Evolutionary conservation across 2,888 invertebrate species (phyloP), one percentile per base, ranked within the genome.

Genomic region (Rhagonycha fulva): DNA sequence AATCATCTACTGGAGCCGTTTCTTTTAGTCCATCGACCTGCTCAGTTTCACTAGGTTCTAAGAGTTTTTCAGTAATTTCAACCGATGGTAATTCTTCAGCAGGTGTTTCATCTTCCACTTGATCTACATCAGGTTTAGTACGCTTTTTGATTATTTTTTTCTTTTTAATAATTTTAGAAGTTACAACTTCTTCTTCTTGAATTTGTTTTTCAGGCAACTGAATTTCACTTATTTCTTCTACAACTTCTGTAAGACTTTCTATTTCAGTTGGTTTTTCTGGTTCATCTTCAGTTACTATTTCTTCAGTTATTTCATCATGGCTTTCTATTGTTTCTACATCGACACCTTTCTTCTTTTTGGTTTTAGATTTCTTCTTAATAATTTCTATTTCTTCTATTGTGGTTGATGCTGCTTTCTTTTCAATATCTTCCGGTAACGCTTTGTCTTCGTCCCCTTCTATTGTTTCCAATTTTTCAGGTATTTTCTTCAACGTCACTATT

Each of bases 401-500:
- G 0, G 23, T 26, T n/a, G 14, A 3, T 10, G 24, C 63, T 66
- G 3, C 26, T 24, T 12, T 66, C 7, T 23, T 66, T 9, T 66
- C 63, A 66, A 66, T 84, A 86, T 74, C 85, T 76, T 84, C 82
- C 70, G 84, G 32, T 14, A 24, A 24, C 26, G 5, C 24, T 19
- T 88, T 81, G 77, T 82, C 77, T 73, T 82, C 70, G 47, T 72
- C 61, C 68, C 80, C 80, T 14, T 85, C 84, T 74, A 84, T 86
- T 67, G 83, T 83, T 14, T 83, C 82, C 14, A 85, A 81, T 78
- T 87, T 85, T 79, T 85, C 82, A 12, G 88, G 87, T 32, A 88
- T 82, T 76, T 89, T 88, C 80, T 88, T 87, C 24, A 88, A 77
- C 81, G 83, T 86, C 9, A 87, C 82, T 63, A 79, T 78, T 81